Conservation (phyloP, 2,113 vertebrate species). For the Tenrec ecaudatus region DNA sequence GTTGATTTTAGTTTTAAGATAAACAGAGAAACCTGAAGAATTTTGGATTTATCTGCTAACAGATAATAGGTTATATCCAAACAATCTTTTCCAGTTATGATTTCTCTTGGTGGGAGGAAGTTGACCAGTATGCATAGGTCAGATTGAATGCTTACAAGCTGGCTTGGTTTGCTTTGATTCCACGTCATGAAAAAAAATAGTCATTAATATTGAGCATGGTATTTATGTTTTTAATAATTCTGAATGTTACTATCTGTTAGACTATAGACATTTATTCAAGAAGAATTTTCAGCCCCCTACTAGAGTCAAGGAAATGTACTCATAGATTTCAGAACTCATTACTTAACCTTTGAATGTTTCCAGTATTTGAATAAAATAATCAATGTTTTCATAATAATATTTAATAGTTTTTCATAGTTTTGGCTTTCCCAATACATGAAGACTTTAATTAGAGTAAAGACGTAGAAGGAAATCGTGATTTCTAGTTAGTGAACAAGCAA, state of each 20-base stretch:
- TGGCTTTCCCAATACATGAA: background rate
- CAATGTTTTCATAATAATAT: background rate
- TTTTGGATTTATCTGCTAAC: background rate
- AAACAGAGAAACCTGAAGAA: constrained; percentile 15
- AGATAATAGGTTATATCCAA: background rate
- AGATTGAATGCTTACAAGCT: background rate
- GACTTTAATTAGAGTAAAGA: constrained; percentile 34
- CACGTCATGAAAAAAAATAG: background rate
- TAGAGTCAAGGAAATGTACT: background rate
- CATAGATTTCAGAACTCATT: background rate
- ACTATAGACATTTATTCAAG: constrained; percentile 13
- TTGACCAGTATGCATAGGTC: background rate
- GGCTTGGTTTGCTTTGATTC: constrained; percentile 19
- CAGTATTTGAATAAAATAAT: constrained; percentile 12
- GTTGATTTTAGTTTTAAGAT: constrained; percentile 11
- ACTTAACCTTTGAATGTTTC: constrained; percentile 20
- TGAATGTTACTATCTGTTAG: constrained; percentile 33
- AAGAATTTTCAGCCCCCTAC: background rate
- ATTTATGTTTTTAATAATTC: background rate
- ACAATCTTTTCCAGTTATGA: background rate
- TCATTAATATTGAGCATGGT: background rate
- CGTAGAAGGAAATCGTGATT: constrained; percentile 74
- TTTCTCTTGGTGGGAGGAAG: background rate
- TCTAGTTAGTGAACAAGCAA: constrained; percentile 75
- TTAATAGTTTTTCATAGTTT: constrained; percentile 1